phyloP scores from a whole-genome alignment of 2,888 invertebrate genomes.

The Anthophora plumipes region DNA sequence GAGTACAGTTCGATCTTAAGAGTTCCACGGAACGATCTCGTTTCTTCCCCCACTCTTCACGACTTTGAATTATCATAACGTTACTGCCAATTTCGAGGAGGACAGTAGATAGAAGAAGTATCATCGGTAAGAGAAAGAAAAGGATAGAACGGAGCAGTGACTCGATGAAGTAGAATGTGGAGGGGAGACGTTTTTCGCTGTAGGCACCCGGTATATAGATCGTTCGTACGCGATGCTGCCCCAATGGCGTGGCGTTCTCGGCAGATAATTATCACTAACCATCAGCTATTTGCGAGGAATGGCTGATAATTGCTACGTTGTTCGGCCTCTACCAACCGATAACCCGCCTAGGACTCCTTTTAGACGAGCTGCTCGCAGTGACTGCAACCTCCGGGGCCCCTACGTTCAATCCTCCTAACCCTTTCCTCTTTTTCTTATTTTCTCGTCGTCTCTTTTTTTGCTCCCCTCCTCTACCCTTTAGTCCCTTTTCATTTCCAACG shows the following conservation, averaged over 20 bases:
- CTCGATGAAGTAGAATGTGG: neutral
- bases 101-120: neutral
- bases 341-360: slow-evolving; percentile 81
- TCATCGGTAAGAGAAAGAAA: neutral
- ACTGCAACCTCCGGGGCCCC: slow-evolving; percentile 69
- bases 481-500: slow-evolving; percentile 36
- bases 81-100: slow-evolving; percentile 67
- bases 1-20: neutral
- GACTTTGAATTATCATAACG: slow-evolving; percentile 65
- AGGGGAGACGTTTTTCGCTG: slow-evolving; percentile 52
- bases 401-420: slow-evolving; percentile 28
- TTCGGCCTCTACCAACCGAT: slow-evolving; percentile 82
- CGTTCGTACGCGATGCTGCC: slow-evolving; percentile 76
- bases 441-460: slow-evolving; percentile 7
- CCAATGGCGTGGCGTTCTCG: slow-evolving; percentile 82
- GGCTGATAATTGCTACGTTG: slow-evolving; percentile 85
- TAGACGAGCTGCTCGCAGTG: slow-evolving; percentile 77
- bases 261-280: slow-evolving; percentile 85
- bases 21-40: slow-evolving; percentile 57
- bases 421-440: too few species aligned
- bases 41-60: slow-evolving; percentile 18
- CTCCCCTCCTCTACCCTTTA: neutral
- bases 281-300: slow-evolving; percentile 85
- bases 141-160: neutral
- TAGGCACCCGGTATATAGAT: slow-evolving; percentile 80